Evolutionary conservation across 2,113 vertebrate species (phyloP).

Genomic region (Perca flavescens): DNA sequence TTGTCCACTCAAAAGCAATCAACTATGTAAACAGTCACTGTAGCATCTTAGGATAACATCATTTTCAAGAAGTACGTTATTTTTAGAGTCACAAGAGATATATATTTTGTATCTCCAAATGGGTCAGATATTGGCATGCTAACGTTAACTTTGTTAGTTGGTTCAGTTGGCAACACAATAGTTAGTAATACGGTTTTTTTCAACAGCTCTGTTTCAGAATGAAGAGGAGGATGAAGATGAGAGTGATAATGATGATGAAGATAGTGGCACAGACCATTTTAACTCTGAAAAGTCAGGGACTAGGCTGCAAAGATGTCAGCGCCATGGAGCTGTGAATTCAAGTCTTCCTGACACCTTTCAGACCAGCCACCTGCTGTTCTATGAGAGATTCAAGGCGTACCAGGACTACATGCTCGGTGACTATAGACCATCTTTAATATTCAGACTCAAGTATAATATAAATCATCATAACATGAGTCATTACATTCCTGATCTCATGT

Average conservation of each 20-base stretch:
- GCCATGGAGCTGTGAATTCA: constrained; percentile 56
- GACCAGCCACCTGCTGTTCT: constrained; percentile 91
- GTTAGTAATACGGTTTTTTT: neutral
- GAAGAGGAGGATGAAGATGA: constrained; percentile 64
- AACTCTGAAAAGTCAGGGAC: constrained; percentile 75
- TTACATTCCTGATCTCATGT: fast-evolving
- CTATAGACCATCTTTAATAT: neutral
- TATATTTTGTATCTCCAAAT: too few species aligned
- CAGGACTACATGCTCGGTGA: constrained; percentile 96
- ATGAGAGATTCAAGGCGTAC: constrained; percentile 93
- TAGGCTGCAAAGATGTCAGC: constrained; percentile 80
- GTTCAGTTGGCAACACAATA: neutral
- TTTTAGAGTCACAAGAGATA: too few species aligned
- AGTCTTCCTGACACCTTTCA: constrained; percentile 90
- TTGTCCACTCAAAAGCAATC: too few species aligned
- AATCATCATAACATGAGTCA: neutral
- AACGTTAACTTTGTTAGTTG: neutral
- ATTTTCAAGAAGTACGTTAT: too few species aligned
- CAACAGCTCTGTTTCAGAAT: constrained; percentile 77
- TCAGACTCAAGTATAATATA: neutral
- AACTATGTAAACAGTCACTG: too few species aligned
- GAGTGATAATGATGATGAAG: constrained; percentile 47
- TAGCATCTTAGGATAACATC: too few species aligned
- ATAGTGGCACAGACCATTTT: constrained; percentile 82
- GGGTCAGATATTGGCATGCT: neutral